Evolutionary conservation across 2,797 vertebrate genomes (phyloP).

Genomic region (Galago senegalensis): DNA sequence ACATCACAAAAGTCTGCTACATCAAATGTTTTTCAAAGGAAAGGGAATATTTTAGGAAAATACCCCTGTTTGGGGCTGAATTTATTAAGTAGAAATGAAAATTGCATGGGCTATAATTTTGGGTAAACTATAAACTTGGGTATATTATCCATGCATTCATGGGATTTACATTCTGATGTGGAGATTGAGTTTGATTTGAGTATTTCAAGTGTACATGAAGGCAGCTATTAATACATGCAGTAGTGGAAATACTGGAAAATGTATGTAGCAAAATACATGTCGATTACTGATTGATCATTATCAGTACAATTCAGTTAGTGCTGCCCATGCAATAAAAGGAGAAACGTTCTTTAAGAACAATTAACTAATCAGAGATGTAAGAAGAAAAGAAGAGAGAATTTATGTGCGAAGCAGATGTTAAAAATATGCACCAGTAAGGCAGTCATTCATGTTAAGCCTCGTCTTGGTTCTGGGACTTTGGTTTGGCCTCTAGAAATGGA

Average conservation of each 20-base stretch:
- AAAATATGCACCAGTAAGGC: not conserved
- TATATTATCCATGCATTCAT: not conserved
- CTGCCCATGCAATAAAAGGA: not conserved
- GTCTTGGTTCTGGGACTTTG: slow-evolving; percentile 40
- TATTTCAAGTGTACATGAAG: slow-evolving; percentile 3
- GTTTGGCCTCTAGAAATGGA: slow-evolving; percentile 48
- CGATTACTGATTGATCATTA: not conserved
- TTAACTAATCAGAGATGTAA: slow-evolving; percentile 35
- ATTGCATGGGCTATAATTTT: slow-evolving; percentile 12
- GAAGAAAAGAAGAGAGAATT: not conserved
- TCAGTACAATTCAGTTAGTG: not conserved
- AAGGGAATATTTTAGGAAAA: not conserved
- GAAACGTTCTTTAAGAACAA: slow-evolving; percentile 10
- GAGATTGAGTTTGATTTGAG: slow-evolving; percentile 24
- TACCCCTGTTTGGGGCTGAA: slow-evolving; percentile 24
- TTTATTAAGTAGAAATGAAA: slow-evolving; percentile 23
- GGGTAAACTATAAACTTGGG: slow-evolving; percentile 32
- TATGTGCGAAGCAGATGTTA: slow-evolving; percentile 33
- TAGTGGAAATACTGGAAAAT: not conserved
- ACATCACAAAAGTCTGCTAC: not conserved
- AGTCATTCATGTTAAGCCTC: slow-evolving; percentile 6
- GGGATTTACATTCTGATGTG: not conserved
- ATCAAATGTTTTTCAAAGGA: not conserved
- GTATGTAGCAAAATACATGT: not conserved
- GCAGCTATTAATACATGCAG: not conserved